phyloP scores from a whole-genome alignment of 2,888 invertebrate genomes.

The Synanthedon formicaeformis region DNA sequence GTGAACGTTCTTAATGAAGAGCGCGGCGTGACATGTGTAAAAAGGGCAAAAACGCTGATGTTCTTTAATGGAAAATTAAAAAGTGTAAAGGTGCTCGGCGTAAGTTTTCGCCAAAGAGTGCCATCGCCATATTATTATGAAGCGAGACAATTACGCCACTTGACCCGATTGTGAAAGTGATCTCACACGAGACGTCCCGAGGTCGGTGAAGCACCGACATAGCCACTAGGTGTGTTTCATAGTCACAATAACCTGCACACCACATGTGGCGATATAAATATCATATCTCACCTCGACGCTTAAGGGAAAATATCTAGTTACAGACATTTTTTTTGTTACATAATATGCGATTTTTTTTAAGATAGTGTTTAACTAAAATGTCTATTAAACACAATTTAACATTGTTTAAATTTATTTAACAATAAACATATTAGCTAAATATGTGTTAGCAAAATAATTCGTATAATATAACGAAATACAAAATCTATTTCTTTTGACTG shows the following conservation, averaged over 20 bases:
- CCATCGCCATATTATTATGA: constrained; percentile 5
- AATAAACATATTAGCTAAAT: no score
- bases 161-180: constrained; percentile 39
- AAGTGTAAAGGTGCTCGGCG: not conserved
- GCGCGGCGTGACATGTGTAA: not conserved
- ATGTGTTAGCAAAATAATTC: no score
- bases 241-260: not conserved
- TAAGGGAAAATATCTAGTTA: no score
- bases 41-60: not conserved
- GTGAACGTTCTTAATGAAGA: no score
- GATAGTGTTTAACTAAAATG: no score
- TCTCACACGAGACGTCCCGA: constrained; percentile 19
- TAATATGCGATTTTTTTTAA: no score
- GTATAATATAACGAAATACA: no score
- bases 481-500: no score
- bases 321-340: no score
- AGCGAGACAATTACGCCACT: constrained; percentile 48
- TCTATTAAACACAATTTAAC: no score
- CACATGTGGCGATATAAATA: constrained; percentile 1
- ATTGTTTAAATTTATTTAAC: no score
- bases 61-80: not conserved
- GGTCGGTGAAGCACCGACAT: constrained; percentile 30
- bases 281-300: no score
- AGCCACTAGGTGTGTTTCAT: constrained; percentile 22
- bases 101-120: not conserved